phyloP scores from a whole-genome alignment of 23 tunicate genomes.

The Clavelina lepadiformis region DNA sequence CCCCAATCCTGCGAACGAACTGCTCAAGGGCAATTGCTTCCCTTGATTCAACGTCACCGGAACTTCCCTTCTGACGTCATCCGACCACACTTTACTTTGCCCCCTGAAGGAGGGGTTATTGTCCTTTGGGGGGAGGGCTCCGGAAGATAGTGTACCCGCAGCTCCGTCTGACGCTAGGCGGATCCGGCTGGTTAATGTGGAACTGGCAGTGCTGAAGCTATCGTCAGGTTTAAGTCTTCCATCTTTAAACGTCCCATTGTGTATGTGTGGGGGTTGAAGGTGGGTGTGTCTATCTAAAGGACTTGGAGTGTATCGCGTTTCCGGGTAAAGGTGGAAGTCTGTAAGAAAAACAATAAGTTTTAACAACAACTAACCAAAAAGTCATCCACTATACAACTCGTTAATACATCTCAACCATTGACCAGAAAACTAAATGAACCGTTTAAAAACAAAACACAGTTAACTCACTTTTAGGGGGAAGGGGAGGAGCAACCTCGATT shows the following conservation, averaged over 20 bases:
- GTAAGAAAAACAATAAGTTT: no score
- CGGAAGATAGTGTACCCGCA: neutral
- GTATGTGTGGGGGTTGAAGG: no score
- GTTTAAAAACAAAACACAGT: neutral
- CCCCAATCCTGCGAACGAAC: slow-evolving; percentile 20
- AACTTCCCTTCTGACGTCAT: slow-evolving; percentile 35
- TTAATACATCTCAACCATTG: no score
- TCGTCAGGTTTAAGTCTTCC: no score
- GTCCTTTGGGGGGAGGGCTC: neutral
- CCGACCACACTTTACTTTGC: slow-evolving; percentile 16
- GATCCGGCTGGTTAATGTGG: slow-evolving; percentile 22
- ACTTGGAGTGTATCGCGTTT: no score
- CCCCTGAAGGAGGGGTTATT: neutral
- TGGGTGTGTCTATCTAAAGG: no score
- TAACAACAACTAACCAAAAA: no score
- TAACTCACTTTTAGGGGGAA: slow-evolving; percentile 51
- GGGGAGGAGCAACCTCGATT: slow-evolving; percentile 60
- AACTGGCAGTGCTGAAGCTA: slow-evolving; percentile 13
- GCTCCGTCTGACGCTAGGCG: slow-evolving; percentile 28
- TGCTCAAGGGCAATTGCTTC: slow-evolving; percentile 5
- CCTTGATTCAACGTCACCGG: slow-evolving; percentile 20
- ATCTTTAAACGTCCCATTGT: no score
- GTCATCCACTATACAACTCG: no score
- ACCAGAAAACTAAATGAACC: no score
- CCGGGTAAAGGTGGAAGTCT: no score